phyloP scores from a whole-genome alignment of 92 coral and sea anemone genomes.

The Phenganax subtilis region DNA sequence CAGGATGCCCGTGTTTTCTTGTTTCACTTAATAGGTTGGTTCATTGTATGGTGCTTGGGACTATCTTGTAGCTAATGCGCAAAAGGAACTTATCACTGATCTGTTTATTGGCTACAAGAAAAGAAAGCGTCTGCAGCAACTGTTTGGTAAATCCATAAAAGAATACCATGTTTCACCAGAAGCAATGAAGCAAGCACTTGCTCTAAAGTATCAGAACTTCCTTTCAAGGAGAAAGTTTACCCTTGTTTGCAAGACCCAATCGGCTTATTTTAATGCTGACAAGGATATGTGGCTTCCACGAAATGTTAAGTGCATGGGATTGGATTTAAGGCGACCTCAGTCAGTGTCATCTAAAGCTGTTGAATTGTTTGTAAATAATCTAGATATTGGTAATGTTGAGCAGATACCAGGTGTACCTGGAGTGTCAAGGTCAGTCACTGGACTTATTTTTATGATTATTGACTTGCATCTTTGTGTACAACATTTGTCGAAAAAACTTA shows the following conservation, averaged over 20 bases:
- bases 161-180: conserved; percentile 33
- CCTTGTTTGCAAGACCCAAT: conserved; percentile 52
- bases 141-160: conserved; percentile 32
- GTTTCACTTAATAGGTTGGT: conserved; percentile 17
- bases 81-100: conserved; percentile 45
- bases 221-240: conserved; percentile 52
- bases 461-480: conserved; percentile 54
- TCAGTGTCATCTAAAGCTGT: conserved; percentile 35
- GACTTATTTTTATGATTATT: conserved; percentile 46
- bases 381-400: conserved; percentile 49
- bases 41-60: conserved; percentile 58
- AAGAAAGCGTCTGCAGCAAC: conserved; percentile 37
- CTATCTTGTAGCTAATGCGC: conserved; percentile 51
- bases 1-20: not conserved
- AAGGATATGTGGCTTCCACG: conserved; percentile 52
- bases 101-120: conserved; percentile 51
- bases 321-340: conserved; percentile 50
- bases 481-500: conserved; percentile 43
- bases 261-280: conserved; percentile 47
- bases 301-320: conserved; percentile 42
- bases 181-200: conserved; percentile 47
- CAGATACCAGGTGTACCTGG: conserved; percentile 56
- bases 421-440: conserved; percentile 50
- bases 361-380: conserved; percentile 49
- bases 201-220: conserved; percentile 46